Conservation (phyloP, 2,113 vertebrate species). For the Hippocampus mohnikei region DNA sequence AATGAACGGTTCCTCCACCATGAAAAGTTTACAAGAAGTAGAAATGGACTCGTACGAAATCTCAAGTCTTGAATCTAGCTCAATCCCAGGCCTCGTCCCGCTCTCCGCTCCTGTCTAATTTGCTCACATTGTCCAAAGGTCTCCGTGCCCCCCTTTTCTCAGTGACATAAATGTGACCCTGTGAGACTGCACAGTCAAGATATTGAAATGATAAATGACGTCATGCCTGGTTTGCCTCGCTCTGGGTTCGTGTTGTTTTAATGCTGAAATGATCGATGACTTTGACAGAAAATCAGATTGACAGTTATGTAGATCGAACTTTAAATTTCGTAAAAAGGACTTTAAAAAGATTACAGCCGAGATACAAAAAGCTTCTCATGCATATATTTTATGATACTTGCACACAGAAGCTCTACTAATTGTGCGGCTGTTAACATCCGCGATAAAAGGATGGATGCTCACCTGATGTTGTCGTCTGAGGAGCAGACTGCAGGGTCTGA, state of each 20-base stretch:
- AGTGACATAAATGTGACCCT: conserved; percentile 33
- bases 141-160: conserved; percentile 44
- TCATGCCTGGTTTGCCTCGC: conserved; percentile 44
- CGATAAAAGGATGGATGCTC: conserved; percentile 56
- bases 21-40: conserved; percentile 11
- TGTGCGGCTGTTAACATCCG: not conserved
- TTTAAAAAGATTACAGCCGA: not conserved
- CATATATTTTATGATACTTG: not conserved
- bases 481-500: conserved; percentile 83
- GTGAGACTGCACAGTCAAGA: conserved; percentile 43
- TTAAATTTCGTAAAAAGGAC: conserved; percentile 29
- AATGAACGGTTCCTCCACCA: conserved; percentile 10
- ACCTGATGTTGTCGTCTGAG: conserved; percentile 90
- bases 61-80: not conserved
- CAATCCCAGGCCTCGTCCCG: conserved; percentile 38
- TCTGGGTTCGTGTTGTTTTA: conserved; percentile 41
- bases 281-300: conserved; percentile 42
- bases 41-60: conserved; percentile 38
- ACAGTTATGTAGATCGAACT: conserved; percentile 26
- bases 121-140: conserved; percentile 46
- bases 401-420: not conserved
- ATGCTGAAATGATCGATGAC: conserved; percentile 23
- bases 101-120: conserved; percentile 40
- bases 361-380: not conserved
- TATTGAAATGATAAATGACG: conserved; percentile 52